A percentile compares a stretch with the other conserved stretches of the same genome.
Evolutionary conservation across 2,888 invertebrate species (phyloP).

Genomic region (Petrophora chlorosata): DNA sequence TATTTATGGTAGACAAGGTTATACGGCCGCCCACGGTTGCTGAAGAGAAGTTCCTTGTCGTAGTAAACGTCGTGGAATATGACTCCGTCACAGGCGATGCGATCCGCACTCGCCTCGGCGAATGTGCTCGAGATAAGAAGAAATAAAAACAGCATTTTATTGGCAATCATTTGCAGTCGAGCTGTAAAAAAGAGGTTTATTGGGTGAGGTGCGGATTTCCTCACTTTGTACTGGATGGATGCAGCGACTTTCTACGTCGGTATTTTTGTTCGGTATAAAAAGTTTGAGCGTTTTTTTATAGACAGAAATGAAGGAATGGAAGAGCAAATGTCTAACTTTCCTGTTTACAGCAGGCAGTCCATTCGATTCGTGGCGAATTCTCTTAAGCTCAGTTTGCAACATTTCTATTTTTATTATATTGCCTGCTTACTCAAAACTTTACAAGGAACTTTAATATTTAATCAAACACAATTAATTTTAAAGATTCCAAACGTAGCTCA

Average conservation of each 20-base stretch:
- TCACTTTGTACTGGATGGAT: constrained; percentile 14
- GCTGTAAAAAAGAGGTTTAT: constrained; percentile 27
- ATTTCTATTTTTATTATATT: no score
- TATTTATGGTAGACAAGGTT: constrained; percentile 67
- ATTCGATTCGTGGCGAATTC: background rate
- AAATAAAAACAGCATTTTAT: constrained; percentile 35
- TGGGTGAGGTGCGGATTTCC: constrained; percentile 20
- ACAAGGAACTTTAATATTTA: no score
- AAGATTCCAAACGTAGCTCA: no score
- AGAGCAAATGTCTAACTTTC: background rate
- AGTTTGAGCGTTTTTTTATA: constrained; percentile 11
- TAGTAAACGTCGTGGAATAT: constrained; percentile 64
- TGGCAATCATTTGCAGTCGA: constrained; percentile 27
- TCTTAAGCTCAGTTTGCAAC: no score
- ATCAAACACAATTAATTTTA: no score
- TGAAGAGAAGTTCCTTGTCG: constrained; percentile 54
- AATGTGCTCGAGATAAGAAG: constrained; percentile 27
- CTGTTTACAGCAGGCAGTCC: background rate
- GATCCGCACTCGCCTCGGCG: constrained; percentile 23
- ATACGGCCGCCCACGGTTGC: constrained; percentile 57
- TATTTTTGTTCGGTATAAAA: constrained; percentile 15
- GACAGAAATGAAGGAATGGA: background rate
- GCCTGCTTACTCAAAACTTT: no score
- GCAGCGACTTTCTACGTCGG: constrained; percentile 12
- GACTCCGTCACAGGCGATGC: constrained; percentile 58